Evolutionary conservation across 1,140 invertebrate species (phyloP), one percentile per base, ranked within the genome.

Genomic region (Drosophila lacteicornis): DNA sequence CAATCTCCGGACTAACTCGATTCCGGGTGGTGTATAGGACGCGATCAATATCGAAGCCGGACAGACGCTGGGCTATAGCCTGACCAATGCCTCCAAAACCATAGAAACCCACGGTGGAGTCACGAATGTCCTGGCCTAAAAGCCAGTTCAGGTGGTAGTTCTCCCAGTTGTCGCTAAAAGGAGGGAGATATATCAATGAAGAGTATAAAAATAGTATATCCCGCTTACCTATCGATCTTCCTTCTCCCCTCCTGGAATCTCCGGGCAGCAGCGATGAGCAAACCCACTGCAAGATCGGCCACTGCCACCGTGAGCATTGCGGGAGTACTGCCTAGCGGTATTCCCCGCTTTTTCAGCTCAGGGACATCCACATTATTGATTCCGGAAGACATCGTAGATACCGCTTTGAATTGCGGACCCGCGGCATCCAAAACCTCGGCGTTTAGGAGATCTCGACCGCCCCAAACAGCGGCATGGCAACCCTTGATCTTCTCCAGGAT

Each of bases 311-410:
- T 98, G 22, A 99, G 93, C 27, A 99, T 96, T 82, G 96, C 95
- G 15, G 98, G 98, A 5, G 98, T 99, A 82, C 98, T 97, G 1
- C 98, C 98, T 55, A 98, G 93, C 68, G 94, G 94, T 49, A 98
- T 96, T 17, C 95, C 94, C 75, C 95, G 94, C 36, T 93, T 94
- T 91, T 95, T 96, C 15, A 97, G 94, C 86, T 95, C 95, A 2
- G 92, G 78, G 2, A 97, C 78, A 92, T 97, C 95, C 33, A 98
- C 94, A 88, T 97, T 97, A 86, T 98, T 96, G 84, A 96, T 94
- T 19, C 92, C 98, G 9, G 98, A 98, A 0, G 98, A 99, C 95
- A 98, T 97, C 2, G 98, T 98, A 0, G 95, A 95, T 19, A 99
- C 94, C 0, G 98, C 96, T 93, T 97, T 97, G 45, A 98, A 92